A percentile compares a stretch with the other conserved stretches of the same genome.
Evolutionary conservation across 2,113 vertebrate genomes (phyloP).

Genomic region (Triplophysa tibetana): DNA sequence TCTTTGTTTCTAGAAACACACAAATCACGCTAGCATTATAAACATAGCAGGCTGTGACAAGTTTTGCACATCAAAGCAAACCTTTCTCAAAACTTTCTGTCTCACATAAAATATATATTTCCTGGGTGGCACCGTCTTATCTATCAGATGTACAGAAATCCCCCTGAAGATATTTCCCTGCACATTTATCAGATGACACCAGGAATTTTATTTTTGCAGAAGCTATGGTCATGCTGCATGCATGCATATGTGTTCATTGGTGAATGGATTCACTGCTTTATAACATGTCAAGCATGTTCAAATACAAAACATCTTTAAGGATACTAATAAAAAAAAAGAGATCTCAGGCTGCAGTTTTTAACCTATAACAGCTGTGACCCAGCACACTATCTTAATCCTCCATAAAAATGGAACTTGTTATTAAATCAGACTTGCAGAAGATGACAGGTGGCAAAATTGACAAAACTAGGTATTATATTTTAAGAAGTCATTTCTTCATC

Average conservation of each 20-base stretch:
- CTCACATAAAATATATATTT: conserved; percentile 6
- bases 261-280: neutral
- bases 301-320: neutral
- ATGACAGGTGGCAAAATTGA: neutral
- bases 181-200: neutral
- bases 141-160: neutral
- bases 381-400: neutral
- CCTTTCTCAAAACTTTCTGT: neutral
- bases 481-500: neutral
- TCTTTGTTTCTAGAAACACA: neutral
- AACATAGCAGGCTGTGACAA: neutral
- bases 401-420: conserved; percentile 10
- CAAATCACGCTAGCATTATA: neutral
- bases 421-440: conserved; percentile 4
- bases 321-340: too few relatives aligned
- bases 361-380: neutral
- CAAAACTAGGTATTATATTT: conserved; percentile 12
- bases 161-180: neutral
- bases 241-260: neutral
- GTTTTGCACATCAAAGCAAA: conserved; percentile 12
- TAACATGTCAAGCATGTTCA: conserved; percentile 1
- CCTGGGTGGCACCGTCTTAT: neutral
- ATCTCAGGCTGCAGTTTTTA: neutral
- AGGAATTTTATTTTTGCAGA: neutral
- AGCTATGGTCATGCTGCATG: neutral